Percentiles rank a stretch among this genome's conserved stretches.
phyloP scores from a whole-genome alignment of 2,113 vertebrate species.

The Leucosticte australis region DNA sequence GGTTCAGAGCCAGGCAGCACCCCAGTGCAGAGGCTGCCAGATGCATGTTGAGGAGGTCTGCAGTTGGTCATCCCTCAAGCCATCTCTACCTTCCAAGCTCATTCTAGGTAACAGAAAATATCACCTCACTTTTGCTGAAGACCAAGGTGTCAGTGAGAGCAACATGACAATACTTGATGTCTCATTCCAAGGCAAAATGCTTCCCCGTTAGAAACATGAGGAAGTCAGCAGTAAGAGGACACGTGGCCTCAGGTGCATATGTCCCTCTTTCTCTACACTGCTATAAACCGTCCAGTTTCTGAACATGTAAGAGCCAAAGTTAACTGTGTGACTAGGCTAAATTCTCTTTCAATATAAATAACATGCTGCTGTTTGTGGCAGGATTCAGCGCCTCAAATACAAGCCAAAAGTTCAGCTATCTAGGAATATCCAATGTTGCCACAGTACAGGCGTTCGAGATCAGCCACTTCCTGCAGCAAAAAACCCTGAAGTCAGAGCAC shows the following conservation, averaged over 20 bases:
- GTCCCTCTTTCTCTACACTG: background rate
- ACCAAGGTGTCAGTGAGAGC: background rate
- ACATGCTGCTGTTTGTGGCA: background rate
- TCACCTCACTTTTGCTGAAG: background rate
- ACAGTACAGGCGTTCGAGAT: background rate
- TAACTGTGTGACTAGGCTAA: background rate
- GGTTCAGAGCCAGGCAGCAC: background rate
- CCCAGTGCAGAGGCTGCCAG: background rate
- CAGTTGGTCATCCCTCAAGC: background rate
- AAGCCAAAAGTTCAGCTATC: background rate
- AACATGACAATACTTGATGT: background rate
- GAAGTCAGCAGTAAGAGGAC: background rate
- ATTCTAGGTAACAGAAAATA: background rate
- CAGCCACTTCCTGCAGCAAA: background rate
- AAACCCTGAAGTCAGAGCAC: background rate
- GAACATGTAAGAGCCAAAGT: background rate
- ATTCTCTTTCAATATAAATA: background rate
- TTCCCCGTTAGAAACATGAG: background rate
- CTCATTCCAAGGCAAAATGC: background rate
- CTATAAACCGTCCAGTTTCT: background rate
- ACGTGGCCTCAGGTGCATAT: background rate
- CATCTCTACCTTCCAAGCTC: background rate
- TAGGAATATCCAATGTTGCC: background rate
- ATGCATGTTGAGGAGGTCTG: background rate
- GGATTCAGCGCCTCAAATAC: background rate